Percentiles rank a stretch among this genome's conserved stretches.
Evolutionary conservation across 1,140 invertebrate genomes (phyloP).

Genomic region (Tetramorium simillimum): DNA sequence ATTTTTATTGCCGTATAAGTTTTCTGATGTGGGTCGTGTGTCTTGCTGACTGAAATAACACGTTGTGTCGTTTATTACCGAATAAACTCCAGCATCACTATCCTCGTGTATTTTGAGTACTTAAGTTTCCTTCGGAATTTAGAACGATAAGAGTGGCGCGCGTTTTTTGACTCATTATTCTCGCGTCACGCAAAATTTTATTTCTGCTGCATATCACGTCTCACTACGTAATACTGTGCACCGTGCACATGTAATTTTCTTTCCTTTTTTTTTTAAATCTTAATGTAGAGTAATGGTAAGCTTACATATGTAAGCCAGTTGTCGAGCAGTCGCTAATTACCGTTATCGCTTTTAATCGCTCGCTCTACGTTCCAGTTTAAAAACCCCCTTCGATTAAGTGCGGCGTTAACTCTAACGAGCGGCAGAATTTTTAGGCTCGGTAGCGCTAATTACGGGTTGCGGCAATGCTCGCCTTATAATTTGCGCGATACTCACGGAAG

Average conservation of each 20-base stretch:
- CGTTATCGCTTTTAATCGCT: constrained; percentile 32
- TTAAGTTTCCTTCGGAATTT: neutral
- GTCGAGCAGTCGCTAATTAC: constrained; percentile 47
- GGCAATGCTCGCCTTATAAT: constrained; percentile 36
- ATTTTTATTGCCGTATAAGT: constrained; percentile 6
- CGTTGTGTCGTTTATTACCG: neutral
- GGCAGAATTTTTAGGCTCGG: constrained; percentile 37
- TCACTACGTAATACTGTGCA: neutral
- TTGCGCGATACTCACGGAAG: neutral
- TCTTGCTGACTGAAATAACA: neutral
- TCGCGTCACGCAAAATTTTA: constrained; percentile 15
- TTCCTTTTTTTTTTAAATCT: neutral
- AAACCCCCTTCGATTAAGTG: constrained; percentile 36
- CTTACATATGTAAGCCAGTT: constrained; percentile 15
- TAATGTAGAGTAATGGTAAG: constrained; percentile 21
- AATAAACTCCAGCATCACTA: neutral
- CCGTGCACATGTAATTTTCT: neutral
- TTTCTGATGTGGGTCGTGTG: neutral
- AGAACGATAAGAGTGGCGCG: no score
- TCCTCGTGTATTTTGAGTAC: neutral
- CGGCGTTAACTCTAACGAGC: constrained; percentile 35
- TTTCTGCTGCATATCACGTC: neutral
- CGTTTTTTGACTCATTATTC: neutral
- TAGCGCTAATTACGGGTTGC: constrained; percentile 31
- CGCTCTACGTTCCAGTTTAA: constrained; percentile 30